These are phyloP conservation scores for Drosophila longiperda DNA, from an alignment of 2,888 invertebrate species.

Conservation along the genomic window DNA sequence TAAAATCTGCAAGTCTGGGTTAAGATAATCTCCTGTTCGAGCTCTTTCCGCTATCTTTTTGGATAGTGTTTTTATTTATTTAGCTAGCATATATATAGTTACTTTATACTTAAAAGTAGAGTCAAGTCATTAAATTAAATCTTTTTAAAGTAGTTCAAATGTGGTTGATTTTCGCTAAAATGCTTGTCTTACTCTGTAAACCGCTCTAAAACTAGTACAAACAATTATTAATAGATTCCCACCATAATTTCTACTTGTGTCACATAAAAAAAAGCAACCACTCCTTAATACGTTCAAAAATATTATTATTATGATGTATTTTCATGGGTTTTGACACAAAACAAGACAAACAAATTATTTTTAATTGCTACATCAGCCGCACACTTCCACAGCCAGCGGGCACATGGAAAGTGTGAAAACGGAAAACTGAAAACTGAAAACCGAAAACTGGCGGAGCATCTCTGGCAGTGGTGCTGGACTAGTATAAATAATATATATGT, in stretches of 20 bases:
- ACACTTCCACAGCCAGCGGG: slow-evolving; percentile 33
- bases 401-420: slow-evolving; percentile 72
- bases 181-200: neutral
- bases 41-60: neutral
- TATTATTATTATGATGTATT: slow-evolving; percentile 70
- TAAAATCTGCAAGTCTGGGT: neutral
- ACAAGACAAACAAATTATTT: slow-evolving; percentile 78
- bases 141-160: neutral
- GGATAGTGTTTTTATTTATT: neutral
- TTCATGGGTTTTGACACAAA: slow-evolving; percentile 70
- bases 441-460: slow-evolving; percentile 59
- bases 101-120: neutral
- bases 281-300: slow-evolving; percentile 49
- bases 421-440: slow-evolving; percentile 51
- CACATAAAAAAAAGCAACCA: slow-evolving; percentile 3
- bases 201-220: neutral
- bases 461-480: slow-evolving; percentile 32
- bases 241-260: slow-evolving; percentile 18
- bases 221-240: neutral
- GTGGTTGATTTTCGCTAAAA: neutral
- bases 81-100: neutral
- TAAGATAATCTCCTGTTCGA: neutral
- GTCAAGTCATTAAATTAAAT: neutral
- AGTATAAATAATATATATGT: slow-evolving; percentile 77
- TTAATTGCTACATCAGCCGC: slow-evolving; percentile 73